Evolutionary conservation across 1,140 invertebrate species (phyloP).

Genomic region (Bombus sylvicola): DNA sequence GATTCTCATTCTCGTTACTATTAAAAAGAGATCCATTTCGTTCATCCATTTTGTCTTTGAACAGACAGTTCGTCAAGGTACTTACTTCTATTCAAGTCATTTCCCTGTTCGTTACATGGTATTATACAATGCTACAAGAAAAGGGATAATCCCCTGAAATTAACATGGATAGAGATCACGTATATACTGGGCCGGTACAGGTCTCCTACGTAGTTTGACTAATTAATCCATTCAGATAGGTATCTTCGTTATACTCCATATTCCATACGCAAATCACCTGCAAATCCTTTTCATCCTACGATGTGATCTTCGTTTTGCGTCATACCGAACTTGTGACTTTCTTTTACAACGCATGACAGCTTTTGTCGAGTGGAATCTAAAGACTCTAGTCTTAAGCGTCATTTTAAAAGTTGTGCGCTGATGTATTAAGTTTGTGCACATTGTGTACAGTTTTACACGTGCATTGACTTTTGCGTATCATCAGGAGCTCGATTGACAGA

Average conservation of each 20-base stretch:
- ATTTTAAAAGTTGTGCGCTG: too few species aligned
- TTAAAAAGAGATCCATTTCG: too few species aligned
- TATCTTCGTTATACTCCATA: not conserved
- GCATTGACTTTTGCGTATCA: too few species aligned
- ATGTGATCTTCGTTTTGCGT: too few species aligned
- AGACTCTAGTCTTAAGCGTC: too few species aligned
- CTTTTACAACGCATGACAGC: not conserved
- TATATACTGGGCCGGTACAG: not conserved
- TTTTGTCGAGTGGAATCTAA: too few species aligned
- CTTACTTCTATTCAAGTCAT: not conserved
- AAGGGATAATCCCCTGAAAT: not conserved
- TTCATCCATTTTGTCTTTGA: not conserved
- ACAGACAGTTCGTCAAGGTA: too few species aligned
- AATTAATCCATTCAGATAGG: slow-evolving; percentile 5
- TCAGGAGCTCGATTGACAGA: too few species aligned
- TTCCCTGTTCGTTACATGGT: not conserved
- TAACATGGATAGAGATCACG: not conserved
- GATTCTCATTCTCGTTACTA: not conserved
- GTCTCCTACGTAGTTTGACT: not conserved
- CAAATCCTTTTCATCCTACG: not conserved
- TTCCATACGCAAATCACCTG: not conserved
- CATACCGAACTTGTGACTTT: too few species aligned
- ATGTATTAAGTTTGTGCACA: too few species aligned
- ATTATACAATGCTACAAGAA: not conserved
- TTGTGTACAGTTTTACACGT: too few species aligned